phyloP scores from a whole-genome alignment of 2,888 invertebrate species.

The Epiblema foenella region DNA sequence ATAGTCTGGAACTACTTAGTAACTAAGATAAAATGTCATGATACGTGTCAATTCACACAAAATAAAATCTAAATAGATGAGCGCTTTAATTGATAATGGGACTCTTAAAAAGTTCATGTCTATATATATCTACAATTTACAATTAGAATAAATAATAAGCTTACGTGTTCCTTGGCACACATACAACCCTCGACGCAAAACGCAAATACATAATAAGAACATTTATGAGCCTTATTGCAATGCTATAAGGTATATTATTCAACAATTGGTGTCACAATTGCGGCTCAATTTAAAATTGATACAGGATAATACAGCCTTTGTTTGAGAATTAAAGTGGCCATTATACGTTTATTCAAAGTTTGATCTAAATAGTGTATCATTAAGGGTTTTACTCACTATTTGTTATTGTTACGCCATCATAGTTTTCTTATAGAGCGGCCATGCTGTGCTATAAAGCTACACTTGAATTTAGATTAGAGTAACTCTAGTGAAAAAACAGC shows the following conservation, averaged over 20 bases:
- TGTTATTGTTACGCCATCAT: too few species aligned
- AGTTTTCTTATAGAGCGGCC: too few species aligned
- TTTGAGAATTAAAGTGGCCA: neutral
- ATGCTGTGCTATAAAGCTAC: too few species aligned
- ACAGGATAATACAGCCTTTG: neutral
- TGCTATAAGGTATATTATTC: neutral
- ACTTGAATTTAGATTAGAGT: too few species aligned
- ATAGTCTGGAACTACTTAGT: too few species aligned
- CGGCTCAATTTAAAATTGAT: neutral
- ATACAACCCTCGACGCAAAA: slow-evolving; percentile 3
- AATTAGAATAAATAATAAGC: slow-evolving; percentile 5
- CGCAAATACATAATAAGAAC: neutral
- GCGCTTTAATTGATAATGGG: too few species aligned
- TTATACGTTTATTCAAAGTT: slow-evolving; percentile 5
- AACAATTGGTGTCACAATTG: neutral
- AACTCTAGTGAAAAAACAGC: too few species aligned
- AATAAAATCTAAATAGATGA: too few species aligned
- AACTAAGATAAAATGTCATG: too few species aligned
- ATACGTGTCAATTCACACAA: neutral
- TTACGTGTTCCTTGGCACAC: slow-evolving; percentile 22
- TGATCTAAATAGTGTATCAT: neutral
- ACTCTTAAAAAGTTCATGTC: too few species aligned
- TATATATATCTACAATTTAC: neutral
- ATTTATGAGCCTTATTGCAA: neutral
- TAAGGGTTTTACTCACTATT: neutral